Base-by-base conservation (phyloP, 2,888 invertebrate species). In the Volucella bombylans region DNA sequence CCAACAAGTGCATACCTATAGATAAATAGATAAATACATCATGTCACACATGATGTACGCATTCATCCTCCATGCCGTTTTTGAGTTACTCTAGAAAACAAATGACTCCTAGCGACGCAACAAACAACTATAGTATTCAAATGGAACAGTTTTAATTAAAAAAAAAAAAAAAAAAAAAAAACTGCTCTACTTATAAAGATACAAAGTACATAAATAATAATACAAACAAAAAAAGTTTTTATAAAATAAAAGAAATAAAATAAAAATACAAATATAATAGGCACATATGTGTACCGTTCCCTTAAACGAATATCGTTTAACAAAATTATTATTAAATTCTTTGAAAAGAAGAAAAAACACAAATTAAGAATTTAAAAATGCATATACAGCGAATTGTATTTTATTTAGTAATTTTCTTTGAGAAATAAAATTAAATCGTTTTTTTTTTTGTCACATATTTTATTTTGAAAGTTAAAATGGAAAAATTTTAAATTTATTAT, bases 371-470 rank as follows among this genome's bases (percentile, higher is more conserved):
- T 59, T 67, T 45, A 61, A 41, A 55, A 18, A 59, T 31, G 6
- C 31, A 6, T 52, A 38, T 47, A 54, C 57, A 65, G 43, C 41
- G 57, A 61, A 80, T 55, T 81, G 62, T 74, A 81, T 64, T 81
- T 74, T 69, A 69, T 38, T 31, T 64, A 31, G 31, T 31, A 52
- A 18, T 41, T 49, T 73, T 80, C 67, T 73, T 73, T 61, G 61
- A 50, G 41, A 74, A 80, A 69, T 68, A 62, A 69, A 55, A 81
- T 55, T n/a, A 50, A 14, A 50, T 12, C 72, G 18, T n/a, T 52
- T 12, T 11, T 38, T 9, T 23, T n/a, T 23, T 62, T 68, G 38
- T 45, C 55, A 55, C 59, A 49, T 39, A 73, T 73, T 73, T 73
- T 65, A 62, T 31, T 43, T 47, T 50, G 50, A 47, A 50, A 23